phyloP scores from a whole-genome alignment of 2,888 invertebrate species.

The Brachynemurus nebulosus region DNA sequence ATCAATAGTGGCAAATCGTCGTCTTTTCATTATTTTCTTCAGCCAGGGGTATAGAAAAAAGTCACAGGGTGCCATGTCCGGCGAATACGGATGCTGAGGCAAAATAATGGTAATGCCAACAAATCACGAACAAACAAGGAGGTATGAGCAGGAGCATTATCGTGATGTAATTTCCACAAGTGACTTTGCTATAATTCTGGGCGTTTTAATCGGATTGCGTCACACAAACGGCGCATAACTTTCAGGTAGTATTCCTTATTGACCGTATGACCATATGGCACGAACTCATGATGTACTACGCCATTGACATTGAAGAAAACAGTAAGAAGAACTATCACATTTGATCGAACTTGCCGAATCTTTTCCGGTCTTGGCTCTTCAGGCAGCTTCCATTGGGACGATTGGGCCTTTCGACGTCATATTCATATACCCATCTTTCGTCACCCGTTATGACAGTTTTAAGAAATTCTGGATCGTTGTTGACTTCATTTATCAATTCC shows the following conservation, averaged over 20 bases:
- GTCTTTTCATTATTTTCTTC: too few relatives aligned
- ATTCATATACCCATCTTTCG: constrained; percentile 21
- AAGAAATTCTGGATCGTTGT: constrained; percentile 16
- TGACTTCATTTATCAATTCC: background rate
- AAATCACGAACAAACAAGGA: too few relatives aligned
- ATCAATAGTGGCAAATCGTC: too few relatives aligned
- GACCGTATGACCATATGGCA: constrained; percentile 12
- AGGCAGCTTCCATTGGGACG: too few relatives aligned
- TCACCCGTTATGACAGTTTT: constrained; percentile 20
- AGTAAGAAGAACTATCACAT: constrained; percentile 6
- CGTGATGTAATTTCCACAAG: constrained; percentile 21
- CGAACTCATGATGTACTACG: constrained; percentile 11
- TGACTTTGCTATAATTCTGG: constrained; percentile 19
- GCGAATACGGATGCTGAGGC: too few relatives aligned
- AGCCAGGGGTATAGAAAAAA: too few relatives aligned
- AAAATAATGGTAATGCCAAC: too few relatives aligned
- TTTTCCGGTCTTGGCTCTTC: constrained; percentile 22
- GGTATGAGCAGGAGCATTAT: too few relatives aligned
- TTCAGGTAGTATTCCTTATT: constrained; percentile 21
- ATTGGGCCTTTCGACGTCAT: constrained; percentile 17
- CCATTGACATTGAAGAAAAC: too few relatives aligned
- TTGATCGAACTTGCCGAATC: constrained; percentile 17
- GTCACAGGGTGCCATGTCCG: too few relatives aligned
- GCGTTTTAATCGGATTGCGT: constrained; percentile 12
- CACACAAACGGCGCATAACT: constrained; percentile 8